Evolutionary conservation across 2,888 invertebrate species (phyloP).

Genomic region (Abrostola tripartita): DNA sequence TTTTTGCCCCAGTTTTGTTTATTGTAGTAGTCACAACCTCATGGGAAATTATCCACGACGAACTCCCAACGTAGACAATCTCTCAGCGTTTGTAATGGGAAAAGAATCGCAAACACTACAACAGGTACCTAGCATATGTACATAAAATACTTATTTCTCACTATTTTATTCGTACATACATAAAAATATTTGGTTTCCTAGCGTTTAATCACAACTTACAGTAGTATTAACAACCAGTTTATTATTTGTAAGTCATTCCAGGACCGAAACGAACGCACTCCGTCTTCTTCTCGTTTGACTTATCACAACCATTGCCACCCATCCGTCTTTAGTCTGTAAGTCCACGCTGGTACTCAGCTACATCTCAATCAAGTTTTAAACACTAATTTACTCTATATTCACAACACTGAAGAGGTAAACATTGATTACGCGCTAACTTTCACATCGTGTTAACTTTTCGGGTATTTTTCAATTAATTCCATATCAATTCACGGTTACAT

Average conservation of each 20-base stretch:
- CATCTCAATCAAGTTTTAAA: conserved; percentile 64
- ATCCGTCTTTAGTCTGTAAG: conserved; percentile 64
- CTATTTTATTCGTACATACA: conserved; percentile 64
- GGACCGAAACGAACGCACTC: conserved; percentile 66
- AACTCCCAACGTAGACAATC: conserved; percentile 72
- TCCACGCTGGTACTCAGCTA: conserved; percentile 61
- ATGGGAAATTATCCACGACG: conserved; percentile 77
- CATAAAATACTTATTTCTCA: conserved; percentile 69
- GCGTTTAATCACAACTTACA: conserved; percentile 82
- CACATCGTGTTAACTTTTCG: conserved; percentile 77
- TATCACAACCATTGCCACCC: conserved; percentile 82
- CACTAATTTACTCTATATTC: conserved; percentile 78
- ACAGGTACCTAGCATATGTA: conserved; percentile 66
- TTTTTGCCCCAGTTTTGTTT: conserved; percentile 75
- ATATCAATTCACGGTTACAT: conserved; percentile 72
- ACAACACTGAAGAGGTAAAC: conserved; percentile 88
- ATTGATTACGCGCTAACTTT: conserved; percentile 74
- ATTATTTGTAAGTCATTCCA: conserved; percentile 68
- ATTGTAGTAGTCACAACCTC: conserved; percentile 84
- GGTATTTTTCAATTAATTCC: conserved; percentile 65
- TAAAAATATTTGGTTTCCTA: conserved; percentile 76
- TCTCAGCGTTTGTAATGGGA: conserved; percentile 70
- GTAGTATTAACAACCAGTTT: conserved; percentile 80
- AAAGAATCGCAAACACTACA: conserved; percentile 66
- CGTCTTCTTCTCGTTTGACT: conserved; percentile 60